Percentiles rank a stretch among this genome's conserved stretches.
These are phyloP conservation scores for Heterohyrax brucei DNA, from an alignment of 2,797 vertebrate genomes.

Conservation along the genomic window DNA sequence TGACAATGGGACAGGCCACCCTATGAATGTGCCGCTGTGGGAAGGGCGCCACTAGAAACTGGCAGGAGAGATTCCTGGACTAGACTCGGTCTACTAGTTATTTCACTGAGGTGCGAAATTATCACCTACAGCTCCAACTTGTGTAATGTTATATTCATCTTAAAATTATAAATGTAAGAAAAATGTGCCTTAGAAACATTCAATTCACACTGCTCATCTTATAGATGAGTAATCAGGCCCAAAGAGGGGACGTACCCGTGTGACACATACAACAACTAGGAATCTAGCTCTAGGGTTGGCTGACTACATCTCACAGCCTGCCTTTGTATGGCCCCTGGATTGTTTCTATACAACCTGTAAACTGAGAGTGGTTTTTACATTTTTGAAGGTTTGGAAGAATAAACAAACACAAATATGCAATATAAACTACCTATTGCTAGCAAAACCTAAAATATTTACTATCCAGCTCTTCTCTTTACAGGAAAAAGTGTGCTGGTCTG, in stretches of 20 bases:
- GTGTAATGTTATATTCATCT: not conserved
- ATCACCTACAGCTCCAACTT: not conserved
- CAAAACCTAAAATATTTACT: not conserved
- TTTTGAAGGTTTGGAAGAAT: conserved; percentile 20
- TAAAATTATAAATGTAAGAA: conserved; percentile 47
- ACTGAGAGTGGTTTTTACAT: not conserved
- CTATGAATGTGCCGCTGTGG: not conserved
- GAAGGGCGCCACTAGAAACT: not conserved
- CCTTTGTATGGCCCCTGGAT: not conserved
- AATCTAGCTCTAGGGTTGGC: not conserved
- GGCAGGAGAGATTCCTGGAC: not conserved
- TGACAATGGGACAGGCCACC: not conserved
- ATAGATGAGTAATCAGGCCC: not conserved
- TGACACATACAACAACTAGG: not conserved
- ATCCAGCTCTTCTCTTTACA: not conserved
- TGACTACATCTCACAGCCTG: not conserved
- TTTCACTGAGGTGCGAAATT: not conserved
- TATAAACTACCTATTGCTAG: not conserved
- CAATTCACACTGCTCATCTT: not conserved
- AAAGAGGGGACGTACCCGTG: not conserved
- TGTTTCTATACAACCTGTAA: not conserved
- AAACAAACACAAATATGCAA: not conserved
- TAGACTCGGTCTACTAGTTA: not conserved
- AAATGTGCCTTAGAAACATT: not conserved
- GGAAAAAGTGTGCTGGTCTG: not conserved